Evolutionary conservation across 2,797 vertebrate genomes (phyloP).

Genomic region (Arnoldichthys spilopterus): DNA sequence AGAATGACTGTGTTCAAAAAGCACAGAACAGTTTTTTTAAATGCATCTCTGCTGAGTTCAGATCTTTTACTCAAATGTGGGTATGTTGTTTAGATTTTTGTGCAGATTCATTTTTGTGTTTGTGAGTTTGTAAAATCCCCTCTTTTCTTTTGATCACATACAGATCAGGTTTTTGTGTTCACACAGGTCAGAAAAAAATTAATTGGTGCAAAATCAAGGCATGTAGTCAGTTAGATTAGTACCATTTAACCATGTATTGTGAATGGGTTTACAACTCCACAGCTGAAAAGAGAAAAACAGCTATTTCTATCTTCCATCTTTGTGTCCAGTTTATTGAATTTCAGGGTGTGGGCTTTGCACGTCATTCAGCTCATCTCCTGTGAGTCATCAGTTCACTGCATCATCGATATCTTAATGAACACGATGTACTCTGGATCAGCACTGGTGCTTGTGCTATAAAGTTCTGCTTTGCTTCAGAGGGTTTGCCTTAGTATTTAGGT

Average conservation of each 20-base stretch:
- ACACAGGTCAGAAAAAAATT: no score
- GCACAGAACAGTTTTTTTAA: no score
- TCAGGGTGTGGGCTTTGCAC: conserved; percentile 11
- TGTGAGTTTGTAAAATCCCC: no score
- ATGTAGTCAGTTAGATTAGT: no score
- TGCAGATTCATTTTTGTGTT: no score
- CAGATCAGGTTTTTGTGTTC: no score
- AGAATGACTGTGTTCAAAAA: no score
- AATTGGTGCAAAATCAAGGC: no score
- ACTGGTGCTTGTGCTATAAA: not conserved
- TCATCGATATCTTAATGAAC: conserved; percentile 18
- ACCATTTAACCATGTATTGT: not conserved
- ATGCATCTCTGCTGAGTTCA: no score
- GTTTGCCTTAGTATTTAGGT: conserved; percentile 11
- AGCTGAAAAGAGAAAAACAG: not conserved
- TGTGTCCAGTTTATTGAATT: conserved; percentile 19
- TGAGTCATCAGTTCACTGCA: conserved; percentile 26
- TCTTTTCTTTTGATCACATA: no score
- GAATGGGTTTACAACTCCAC: not conserved
- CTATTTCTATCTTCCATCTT: not conserved
- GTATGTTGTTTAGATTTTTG: no score
- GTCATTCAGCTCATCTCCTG: conserved; percentile 13
- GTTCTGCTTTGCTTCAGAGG: not conserved
- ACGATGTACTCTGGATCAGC: not conserved
- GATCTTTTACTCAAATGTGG: no score